Evolutionary conservation across 2,888 invertebrate genomes (phyloP).

Genomic region (Brachycybe producta): DNA sequence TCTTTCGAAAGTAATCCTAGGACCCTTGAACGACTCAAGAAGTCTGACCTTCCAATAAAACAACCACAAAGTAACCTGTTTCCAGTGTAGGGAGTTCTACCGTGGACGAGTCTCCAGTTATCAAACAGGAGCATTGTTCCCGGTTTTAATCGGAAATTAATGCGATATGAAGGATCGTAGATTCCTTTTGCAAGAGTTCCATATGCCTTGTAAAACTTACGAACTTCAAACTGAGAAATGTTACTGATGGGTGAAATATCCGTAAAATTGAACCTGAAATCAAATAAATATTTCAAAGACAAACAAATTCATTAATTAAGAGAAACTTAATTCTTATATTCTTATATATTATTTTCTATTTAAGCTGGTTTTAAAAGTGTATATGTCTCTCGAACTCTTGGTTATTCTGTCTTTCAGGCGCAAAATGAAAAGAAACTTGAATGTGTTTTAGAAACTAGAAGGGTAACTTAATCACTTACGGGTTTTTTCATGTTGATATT

Average conservation of each 20-base stretch:
- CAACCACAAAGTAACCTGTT: slow-evolving; percentile 52
- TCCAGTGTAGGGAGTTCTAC: slow-evolving; percentile 54
- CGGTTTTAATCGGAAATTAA: slow-evolving; percentile 38
- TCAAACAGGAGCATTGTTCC: slow-evolving; percentile 60
- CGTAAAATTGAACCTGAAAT: slow-evolving; percentile 52
- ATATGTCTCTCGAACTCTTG: too few relatives aligned
- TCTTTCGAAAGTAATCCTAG: slow-evolving; percentile 22
- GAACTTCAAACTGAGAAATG: slow-evolving; percentile 39
- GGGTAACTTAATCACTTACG: too few relatives aligned
- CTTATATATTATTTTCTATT: too few relatives aligned
- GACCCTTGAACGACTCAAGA: slow-evolving; percentile 45
- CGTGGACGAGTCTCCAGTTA: slow-evolving; percentile 66
- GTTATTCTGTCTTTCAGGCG: too few relatives aligned
- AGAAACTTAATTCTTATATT: background rate
- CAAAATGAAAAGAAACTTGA: too few relatives aligned
- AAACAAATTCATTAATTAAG: background rate
- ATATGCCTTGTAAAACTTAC: slow-evolving; percentile 43
- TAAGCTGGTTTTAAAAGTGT: too few relatives aligned
- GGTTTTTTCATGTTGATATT: too few relatives aligned
- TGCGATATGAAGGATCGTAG: slow-evolving; percentile 22
- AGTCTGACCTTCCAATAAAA: slow-evolving; percentile 58
- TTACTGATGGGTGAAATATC: slow-evolving; percentile 54
- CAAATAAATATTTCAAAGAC: slow-evolving; percentile 3
- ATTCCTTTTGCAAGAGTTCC: background rate
- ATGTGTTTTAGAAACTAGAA: too few relatives aligned